Conservation (phyloP, 2,888 invertebrate species). For the Eupithecia subumbrata region DNA sequence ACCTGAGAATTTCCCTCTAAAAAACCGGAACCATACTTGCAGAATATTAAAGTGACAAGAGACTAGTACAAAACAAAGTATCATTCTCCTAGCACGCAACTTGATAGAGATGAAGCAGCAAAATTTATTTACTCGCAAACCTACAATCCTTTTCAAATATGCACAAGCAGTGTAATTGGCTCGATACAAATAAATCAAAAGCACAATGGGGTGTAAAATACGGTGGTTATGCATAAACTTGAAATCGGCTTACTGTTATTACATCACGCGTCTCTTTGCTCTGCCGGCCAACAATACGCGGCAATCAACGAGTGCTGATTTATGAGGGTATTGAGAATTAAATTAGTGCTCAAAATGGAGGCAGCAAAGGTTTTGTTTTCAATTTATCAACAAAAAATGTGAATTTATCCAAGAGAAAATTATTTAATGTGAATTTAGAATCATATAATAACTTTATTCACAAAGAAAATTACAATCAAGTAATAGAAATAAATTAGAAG, state of each 20-base stretch:
- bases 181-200: constrained; percentile 71
- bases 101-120: constrained; percentile 17
- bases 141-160: constrained; percentile 45
- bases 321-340: constrained; percentile 20
- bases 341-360: not conserved
- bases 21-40: not conserved
- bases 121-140: constrained; percentile 35
- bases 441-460: too few species aligned
- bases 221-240: constrained; percentile 49
- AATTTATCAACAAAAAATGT: not conserved
- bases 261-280: constrained; percentile 33
- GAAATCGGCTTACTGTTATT: constrained; percentile 60
- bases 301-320: constrained; percentile 33
- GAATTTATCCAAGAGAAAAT: not conserved
- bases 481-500: too few species aligned
- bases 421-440: too few species aligned
- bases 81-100: not conserved
- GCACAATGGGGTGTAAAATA: constrained; percentile 65
- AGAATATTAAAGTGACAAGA: not conserved
- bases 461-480: too few species aligned
- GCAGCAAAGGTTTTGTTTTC: constrained; percentile 4
- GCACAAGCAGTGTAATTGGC: constrained; percentile 71
- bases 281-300: constrained; percentile 26
- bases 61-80: not conserved
- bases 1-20: not conserved